phyloP scores from a whole-genome alignment of 2,113 vertebrate genomes.

The Fregetta grallaria region DNA sequence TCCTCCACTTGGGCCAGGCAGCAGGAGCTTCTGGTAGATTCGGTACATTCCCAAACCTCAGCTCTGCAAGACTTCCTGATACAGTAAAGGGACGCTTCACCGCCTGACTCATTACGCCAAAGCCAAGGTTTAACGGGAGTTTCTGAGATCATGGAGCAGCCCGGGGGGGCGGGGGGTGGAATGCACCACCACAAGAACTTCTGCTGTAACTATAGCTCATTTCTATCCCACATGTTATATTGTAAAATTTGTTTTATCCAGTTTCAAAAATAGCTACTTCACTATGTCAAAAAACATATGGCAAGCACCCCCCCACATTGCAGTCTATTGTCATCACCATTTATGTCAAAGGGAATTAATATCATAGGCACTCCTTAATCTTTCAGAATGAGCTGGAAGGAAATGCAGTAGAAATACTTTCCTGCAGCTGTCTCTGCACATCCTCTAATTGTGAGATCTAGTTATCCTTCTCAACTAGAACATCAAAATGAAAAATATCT shows the following conservation, averaged over 20 bases:
- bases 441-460: slow-evolving; percentile 12
- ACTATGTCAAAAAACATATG: slow-evolving; percentile 22
- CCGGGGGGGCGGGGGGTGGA: too few relatives aligned
- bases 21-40: too few relatives aligned
- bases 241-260: slow-evolving; percentile 2
- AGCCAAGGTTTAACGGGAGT: too few relatives aligned
- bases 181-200: neutral
- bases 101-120: too few relatives aligned
- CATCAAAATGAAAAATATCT: neutral
- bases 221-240: neutral
- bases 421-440: slow-evolving; percentile 14
- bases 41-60: too few relatives aligned
- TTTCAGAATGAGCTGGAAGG: slow-evolving; percentile 31
- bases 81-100: too few relatives aligned
- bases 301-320: neutral
- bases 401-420: slow-evolving; percentile 10
- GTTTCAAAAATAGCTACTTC: slow-evolving; percentile 33
- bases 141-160: too few relatives aligned
- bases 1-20: too few relatives aligned
- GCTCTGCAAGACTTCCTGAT: too few relatives aligned
- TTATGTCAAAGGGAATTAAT: slow-evolving; percentile 43
- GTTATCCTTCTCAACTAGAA: neutral
- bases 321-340: slow-evolving; percentile 26
- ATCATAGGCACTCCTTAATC: slow-evolving; percentile 11
- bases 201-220: neutral